Conservation (phyloP, 2,888 invertebrate species). For the Stenolophus ochropezus region DNA sequence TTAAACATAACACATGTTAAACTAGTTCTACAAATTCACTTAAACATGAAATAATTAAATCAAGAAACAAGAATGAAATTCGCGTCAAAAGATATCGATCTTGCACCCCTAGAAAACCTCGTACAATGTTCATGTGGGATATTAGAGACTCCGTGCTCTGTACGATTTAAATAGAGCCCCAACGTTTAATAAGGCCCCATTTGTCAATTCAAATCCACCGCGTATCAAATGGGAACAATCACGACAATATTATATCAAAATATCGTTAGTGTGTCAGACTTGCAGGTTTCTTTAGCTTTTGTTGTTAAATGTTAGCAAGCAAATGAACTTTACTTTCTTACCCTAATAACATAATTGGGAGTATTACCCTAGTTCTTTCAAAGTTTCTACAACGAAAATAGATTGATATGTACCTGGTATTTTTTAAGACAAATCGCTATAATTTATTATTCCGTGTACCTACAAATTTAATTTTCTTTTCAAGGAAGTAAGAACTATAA, state of each 20-base stretch:
- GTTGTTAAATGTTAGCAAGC: slow-evolving; percentile 23
- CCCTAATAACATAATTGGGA: slow-evolving; percentile 18
- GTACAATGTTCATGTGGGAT: not conserved
- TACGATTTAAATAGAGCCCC: slow-evolving; percentile 49
- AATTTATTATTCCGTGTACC: too few species aligned
- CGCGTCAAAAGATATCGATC: slow-evolving; percentile 36
- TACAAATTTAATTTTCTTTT: too few species aligned
- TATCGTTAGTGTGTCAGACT: slow-evolving; percentile 57
- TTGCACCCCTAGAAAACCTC: slow-evolving; percentile 3
- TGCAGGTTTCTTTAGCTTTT: not conserved
- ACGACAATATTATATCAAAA: slow-evolving; percentile 58
- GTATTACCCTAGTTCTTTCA: slow-evolving; percentile 5
- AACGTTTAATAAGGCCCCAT: slow-evolving; percentile 51
- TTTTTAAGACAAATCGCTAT: not conserved
- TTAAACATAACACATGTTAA: not conserved
- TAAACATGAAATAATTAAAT: slow-evolving; percentile 18
- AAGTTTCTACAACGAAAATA: not conserved
- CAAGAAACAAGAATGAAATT: not conserved
- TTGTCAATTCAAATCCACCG: slow-evolving; percentile 53
- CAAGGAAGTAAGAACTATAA: too few species aligned
- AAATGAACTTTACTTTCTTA: slow-evolving; percentile 15
- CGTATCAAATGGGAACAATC: slow-evolving; percentile 48
- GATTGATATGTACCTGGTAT: not conserved
- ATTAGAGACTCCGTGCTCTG: slow-evolving; percentile 44
- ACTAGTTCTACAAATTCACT: not conserved